Conservation (phyloP, 2,797 vertebrate genomes). For the Steatocranus sp. region DNA sequence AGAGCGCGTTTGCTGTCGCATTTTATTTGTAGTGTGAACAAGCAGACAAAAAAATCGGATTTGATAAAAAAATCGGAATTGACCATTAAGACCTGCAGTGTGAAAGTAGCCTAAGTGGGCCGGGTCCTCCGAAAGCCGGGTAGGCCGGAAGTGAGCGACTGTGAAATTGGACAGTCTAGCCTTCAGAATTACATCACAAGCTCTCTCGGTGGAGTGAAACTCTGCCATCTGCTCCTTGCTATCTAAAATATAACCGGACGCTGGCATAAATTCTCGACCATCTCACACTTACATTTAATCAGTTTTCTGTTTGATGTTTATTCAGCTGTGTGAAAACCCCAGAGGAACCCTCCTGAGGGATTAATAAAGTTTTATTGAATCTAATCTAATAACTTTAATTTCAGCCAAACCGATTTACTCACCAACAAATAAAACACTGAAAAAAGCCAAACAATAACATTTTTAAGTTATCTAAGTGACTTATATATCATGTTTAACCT, state of each 20-base stretch:
- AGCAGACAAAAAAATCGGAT: too few species aligned
- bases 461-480: not conserved
- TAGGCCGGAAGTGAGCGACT: not conserved
- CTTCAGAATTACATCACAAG: not conserved
- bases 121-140: not conserved
- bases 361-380: not conserved
- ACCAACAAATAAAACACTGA: not conserved
- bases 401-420: not conserved
- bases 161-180: not conserved
- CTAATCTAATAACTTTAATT: not conserved
- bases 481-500: not conserved
- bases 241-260: not conserved
- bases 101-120: not conserved
- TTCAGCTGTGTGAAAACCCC: not conserved
- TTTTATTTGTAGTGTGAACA: too few species aligned
- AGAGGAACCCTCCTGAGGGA: not conserved
- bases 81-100: too few species aligned
- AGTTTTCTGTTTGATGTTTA: not conserved
- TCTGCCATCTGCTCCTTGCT: not conserved
- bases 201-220: not conserved
- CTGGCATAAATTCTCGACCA: not conserved
- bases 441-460: not conserved
- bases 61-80: too few species aligned
- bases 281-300: not conserved
- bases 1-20: too few species aligned